A percentile compares a stretch with the other conserved stretches of the same genome.
Evolutionary conservation across 1,140 invertebrate genomes (phyloP).

Genomic region (Drosophila novamexicana): DNA sequence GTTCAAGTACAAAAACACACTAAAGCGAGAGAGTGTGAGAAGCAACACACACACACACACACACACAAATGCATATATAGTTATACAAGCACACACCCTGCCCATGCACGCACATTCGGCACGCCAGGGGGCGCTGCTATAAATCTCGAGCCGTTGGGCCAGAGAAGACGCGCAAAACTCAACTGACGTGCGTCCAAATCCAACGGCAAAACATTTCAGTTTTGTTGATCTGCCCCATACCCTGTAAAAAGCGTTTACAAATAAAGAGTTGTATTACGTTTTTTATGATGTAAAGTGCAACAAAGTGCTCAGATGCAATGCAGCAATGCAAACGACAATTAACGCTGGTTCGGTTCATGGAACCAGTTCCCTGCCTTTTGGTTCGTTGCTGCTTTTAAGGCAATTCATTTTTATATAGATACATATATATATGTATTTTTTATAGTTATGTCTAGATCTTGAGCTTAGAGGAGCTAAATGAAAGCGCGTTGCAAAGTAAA

Average conservation of each 20-base stretch:
- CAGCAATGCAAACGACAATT: too few relatives aligned
- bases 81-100: not conserved
- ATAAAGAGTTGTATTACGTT: not conserved
- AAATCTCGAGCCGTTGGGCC: slow-evolving; percentile 15
- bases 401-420: too few relatives aligned
- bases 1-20: slow-evolving; percentile 67
- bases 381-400: too few relatives aligned
- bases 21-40: too few relatives aligned
- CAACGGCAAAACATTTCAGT: not conserved
- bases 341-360: too few relatives aligned
- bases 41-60: slow-evolving; percentile 13
- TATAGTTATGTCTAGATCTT: too few relatives aligned
- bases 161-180: slow-evolving; percentile 17
- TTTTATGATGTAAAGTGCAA: not conserved
- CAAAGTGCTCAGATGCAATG: too few relatives aligned
- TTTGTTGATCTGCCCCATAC: not conserved
- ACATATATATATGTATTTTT: too few relatives aligned
- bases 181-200: slow-evolving; percentile 18
- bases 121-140: slow-evolving; percentile 41
- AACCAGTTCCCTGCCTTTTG: too few relatives aligned
- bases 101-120: slow-evolving; percentile 31
- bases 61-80: slow-evolving; percentile 2
- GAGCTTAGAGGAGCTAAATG: too few relatives aligned
- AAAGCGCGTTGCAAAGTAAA: too few relatives aligned
- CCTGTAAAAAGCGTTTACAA: not conserved